phyloP scores from a whole-genome alignment of 2,797 vertebrate genomes.

The Phataginus tricuspis region DNA sequence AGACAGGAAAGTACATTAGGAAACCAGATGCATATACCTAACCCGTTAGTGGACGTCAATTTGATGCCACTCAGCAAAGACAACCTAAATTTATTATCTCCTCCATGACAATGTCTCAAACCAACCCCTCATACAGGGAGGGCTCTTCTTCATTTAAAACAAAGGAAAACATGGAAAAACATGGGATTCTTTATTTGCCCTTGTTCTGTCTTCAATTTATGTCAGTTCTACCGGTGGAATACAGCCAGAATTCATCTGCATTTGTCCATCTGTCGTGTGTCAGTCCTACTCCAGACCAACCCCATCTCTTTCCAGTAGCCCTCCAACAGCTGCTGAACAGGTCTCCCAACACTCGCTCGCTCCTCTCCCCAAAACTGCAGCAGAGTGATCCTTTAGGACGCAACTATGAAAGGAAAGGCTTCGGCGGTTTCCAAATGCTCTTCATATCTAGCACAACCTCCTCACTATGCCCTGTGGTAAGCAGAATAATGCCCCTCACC shows the following conservation, averaged over 20 bases:
- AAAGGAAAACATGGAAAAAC: background rate
- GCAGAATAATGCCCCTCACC: background rate
- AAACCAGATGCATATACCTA: background rate
- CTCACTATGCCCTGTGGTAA: background rate
- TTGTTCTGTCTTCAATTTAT: background rate
- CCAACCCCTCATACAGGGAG: background rate
- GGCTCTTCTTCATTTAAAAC: background rate
- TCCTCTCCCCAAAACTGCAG: fast-evolving
- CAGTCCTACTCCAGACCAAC: no score
- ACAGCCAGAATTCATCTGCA: background rate
- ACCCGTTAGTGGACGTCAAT: background rate
- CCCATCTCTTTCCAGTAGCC: background rate
- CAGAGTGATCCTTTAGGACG: background rate
- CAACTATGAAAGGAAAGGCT: background rate
- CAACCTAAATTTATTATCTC: background rate
- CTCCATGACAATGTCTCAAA: background rate
- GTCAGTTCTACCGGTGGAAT: no score
- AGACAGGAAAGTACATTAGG: background rate
- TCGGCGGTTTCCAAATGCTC: background rate
- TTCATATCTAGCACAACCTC: background rate
- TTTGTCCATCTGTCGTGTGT: background rate
- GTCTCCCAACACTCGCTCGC: background rate
- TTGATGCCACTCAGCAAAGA: background rate
- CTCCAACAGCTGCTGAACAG: background rate
- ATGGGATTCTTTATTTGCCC: background rate